Evolutionary conservation across 2,888 invertebrate genomes (phyloP).

Genomic region (Hirtodrosophila confusa): DNA sequence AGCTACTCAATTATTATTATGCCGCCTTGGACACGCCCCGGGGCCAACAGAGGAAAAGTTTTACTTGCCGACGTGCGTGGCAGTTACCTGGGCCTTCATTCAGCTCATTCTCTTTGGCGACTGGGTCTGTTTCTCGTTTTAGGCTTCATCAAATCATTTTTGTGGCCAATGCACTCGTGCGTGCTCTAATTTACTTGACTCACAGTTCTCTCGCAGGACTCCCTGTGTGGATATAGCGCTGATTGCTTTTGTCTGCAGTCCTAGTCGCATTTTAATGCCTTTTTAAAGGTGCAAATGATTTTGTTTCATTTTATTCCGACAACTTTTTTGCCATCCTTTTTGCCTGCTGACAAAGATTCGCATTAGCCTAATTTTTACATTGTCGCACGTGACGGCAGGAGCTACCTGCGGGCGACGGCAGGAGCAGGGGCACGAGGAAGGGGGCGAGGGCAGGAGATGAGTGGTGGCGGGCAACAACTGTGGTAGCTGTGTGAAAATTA

Average conservation of each 20-base stretch:
- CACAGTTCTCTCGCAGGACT: constrained; percentile 11
- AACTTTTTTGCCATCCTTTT: constrained; percentile 1
- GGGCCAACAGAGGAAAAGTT: constrained; percentile 29
- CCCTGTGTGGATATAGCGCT: constrained; percentile 32
- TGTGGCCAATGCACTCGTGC: constrained; percentile 72
- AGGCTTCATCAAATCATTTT: constrained; percentile 62
- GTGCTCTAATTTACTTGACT: constrained; percentile 69
- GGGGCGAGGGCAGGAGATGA: background rate
- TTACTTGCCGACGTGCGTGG: constrained; percentile 37
- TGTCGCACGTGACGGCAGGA: constrained; percentile 35
- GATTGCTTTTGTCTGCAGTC: constrained; percentile 42
- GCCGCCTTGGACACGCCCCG: constrained; percentile 45
- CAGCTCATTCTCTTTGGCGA: background rate
- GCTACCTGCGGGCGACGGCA: background rate
- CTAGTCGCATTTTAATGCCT: constrained; percentile 58
- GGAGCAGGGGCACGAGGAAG: no score
- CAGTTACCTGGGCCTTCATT: constrained; percentile 24
- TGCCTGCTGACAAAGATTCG: constrained; percentile 28
- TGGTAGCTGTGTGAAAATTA: constrained; percentile 35
- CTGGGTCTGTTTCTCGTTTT: background rate
- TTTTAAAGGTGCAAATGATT: constrained; percentile 75
- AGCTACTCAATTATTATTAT: constrained; percentile 71
- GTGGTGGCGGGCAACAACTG: background rate
- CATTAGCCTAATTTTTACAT: constrained; percentile 58
- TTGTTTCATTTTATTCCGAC: constrained; percentile 15